phyloP scores from a whole-genome alignment of 1,140 invertebrate species.

The Araneus ventricosus region DNA sequence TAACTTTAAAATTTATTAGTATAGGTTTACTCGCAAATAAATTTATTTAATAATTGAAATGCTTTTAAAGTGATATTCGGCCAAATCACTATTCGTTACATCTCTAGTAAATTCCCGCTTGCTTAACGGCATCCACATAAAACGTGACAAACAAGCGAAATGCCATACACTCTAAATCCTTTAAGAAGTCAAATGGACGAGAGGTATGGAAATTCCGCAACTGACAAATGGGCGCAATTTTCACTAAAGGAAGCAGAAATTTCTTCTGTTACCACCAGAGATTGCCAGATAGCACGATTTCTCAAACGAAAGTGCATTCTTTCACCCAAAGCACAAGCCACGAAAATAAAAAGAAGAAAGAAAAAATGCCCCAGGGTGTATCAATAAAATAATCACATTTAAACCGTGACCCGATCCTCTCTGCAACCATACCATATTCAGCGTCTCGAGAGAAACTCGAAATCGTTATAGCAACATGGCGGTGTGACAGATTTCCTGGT shows the following conservation, averaged over 20 bases:
- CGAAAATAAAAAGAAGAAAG: too few relatives aligned
- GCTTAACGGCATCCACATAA: too few relatives aligned
- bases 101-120: too few relatives aligned
- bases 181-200: not conserved
- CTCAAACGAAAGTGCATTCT: not conserved
- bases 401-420: not conserved
- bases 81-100: too few relatives aligned
- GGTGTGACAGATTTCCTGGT: too few relatives aligned
- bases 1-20: too few relatives aligned
- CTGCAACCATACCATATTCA: not conserved
- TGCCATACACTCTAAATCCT: not conserved
- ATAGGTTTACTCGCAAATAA: too few relatives aligned
- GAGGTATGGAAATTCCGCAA: not conserved
- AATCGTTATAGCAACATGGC: too few relatives aligned
- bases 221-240: not conserved
- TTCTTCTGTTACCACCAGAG: not conserved
- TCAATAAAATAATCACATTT: not conserved
- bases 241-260: constrained; percentile 1
- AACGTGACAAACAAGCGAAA: not conserved
- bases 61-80: too few relatives aligned
- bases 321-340: not conserved
- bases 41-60: too few relatives aligned
- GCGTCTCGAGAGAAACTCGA: not conserved
- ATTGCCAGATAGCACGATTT: not conserved
- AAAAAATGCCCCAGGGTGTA: too few relatives aligned